Conservation (phyloP, 2,797 vertebrate genomes). For the Psittacula echo region DNA sequence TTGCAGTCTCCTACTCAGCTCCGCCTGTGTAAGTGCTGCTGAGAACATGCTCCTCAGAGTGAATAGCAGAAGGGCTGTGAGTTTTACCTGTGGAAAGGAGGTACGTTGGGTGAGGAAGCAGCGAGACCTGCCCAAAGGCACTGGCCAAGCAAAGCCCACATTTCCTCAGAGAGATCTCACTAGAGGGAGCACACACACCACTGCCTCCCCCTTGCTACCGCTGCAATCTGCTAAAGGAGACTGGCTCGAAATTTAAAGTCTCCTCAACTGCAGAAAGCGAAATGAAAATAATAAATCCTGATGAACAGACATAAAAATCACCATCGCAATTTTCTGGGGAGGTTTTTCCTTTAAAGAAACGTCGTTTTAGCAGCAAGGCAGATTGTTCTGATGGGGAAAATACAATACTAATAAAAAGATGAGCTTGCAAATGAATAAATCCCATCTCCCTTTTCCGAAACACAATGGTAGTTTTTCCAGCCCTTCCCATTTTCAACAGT, state of each 20-base stretch:
- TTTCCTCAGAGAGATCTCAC: neutral
- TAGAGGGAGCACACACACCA: conserved; percentile 57
- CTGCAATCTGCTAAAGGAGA: neutral
- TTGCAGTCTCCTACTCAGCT: accelerated
- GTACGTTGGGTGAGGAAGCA: neutral
- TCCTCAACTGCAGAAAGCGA: neutral
- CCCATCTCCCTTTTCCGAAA: neutral
- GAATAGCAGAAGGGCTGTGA: neutral
- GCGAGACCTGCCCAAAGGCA: neutral
- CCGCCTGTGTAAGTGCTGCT: accelerated
- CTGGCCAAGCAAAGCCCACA: accelerated
- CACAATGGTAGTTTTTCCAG: neutral
- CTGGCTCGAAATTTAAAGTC: neutral
- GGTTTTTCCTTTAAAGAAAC: neutral
- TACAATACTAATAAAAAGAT: conserved; percentile 30
- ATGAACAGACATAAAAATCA: conserved; percentile 22
- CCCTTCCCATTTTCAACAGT: conserved; percentile 14
- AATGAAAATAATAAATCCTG: conserved; percentile 50
- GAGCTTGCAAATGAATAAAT: conserved; percentile 27
- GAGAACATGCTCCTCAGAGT: neutral
- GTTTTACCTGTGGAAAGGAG: neutral
- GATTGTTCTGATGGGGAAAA: conserved; percentile 11
- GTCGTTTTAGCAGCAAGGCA: neutral
- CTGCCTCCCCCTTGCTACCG: neutral
- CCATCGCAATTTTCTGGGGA: neutral